Evolutionary conservation across 2,113 vertebrate genomes (phyloP).

Genomic region (Pitta sordida): DNA sequence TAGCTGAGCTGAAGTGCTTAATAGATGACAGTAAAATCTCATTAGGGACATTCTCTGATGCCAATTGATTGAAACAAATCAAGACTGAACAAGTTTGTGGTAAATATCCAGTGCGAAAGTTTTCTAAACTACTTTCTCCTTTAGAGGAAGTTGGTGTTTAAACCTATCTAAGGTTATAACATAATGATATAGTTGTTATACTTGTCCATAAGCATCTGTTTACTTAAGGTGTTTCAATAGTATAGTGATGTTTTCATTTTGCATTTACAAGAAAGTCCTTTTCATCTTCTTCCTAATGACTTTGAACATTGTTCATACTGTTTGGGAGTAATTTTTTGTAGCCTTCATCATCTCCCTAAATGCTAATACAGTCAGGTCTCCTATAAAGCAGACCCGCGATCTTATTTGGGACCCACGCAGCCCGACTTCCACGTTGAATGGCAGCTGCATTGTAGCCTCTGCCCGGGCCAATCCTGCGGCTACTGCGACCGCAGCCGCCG

Average conservation of each 20-base stretch:
- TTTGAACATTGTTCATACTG: neutral
- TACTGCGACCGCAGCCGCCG: no score
- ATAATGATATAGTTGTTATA: no score
- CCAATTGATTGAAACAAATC: neutral
- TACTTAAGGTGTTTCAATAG: neutral
- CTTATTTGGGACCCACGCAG: no score
- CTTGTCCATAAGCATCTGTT: neutral
- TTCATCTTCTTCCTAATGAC: neutral
- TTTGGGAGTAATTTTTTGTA: neutral
- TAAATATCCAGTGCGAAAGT: neutral
- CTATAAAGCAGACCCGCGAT: no score
- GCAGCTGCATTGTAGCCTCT: no score
- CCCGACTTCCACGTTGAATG: no score
- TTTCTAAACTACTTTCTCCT: neutral
- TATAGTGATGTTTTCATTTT: neutral
- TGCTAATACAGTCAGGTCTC: no score
- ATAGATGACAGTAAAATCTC: neutral
- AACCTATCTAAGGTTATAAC: neutral
- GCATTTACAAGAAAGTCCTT: neutral
- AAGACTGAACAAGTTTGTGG: neutral
- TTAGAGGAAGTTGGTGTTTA: neutral
- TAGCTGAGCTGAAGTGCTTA: neutral
- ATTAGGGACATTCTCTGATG: neutral
- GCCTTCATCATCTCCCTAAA: neutral
- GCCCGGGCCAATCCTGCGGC: no score